Base-by-base conservation (phyloP, 53 echinoderm and acorn worm species). In the Zoroaster sp. region DNA sequence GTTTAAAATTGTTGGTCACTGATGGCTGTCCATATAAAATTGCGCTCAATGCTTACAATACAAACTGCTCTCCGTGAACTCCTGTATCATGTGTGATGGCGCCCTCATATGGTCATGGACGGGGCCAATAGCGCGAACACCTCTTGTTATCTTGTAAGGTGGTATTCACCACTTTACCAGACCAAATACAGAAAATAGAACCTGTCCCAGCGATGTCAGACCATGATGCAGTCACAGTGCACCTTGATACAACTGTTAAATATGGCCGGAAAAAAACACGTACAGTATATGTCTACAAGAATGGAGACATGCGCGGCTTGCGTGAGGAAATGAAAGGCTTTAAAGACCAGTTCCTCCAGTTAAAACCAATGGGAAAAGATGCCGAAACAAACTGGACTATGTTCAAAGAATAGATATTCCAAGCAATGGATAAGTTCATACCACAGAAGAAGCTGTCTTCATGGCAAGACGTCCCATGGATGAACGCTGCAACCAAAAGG, bases 391-490 rank as follows among this genome's bases (percentile, higher is more conserved):
- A 59, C n/a, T 80, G 80, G 63, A 88, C 51, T 34, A 71, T 53
- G 66, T 63, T 88, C 54, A 88, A 88, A 44, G 59, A 53, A 18
- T 59, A 37, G 54, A 75, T 55, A 30, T 80, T 80, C 17, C 17
- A 80, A 34, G 39, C 63, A 8, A 80, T 63, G 81, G 41, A 80
- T 34, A 80, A 37, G 39, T n/a, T 33, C 66, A 80, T 54, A 45
- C 59, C 81, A 32, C 30, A 69, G 35, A 69, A 68, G 31, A 0
- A 23, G 8, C 33, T 88, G 4, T 88, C 88, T 25, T 66, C 77
- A 42, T 88, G 88, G 88, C 67, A 76, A 42, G 68, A 88, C 36
- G 75, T 75, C 10, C 88, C 77, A 0, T 88, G 88, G 88, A 88
- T 88, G 88, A 87, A 52, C 20, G 9, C 53, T 53, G n/a, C n/a